phyloP scores from a whole-genome alignment of 2,113 vertebrate species.

The Anarrhichthys ocellatus region DNA sequence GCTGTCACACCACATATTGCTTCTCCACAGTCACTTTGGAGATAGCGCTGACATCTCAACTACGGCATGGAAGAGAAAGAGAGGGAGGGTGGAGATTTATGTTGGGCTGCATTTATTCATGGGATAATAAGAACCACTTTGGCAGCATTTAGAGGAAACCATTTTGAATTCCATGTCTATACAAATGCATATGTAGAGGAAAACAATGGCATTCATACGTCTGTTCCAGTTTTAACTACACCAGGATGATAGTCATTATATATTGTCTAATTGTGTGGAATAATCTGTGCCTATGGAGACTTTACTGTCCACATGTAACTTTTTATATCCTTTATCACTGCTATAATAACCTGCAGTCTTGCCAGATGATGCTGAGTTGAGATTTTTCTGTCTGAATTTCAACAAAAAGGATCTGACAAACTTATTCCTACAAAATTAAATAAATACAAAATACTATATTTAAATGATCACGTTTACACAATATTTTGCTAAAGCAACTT shows the following conservation, averaged over 20 bases:
- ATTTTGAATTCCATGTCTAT: constrained; percentile 48
- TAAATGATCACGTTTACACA: neutral
- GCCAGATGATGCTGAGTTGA: neutral
- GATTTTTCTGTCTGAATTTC: neutral
- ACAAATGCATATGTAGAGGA: constrained; percentile 46
- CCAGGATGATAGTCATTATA: constrained; percentile 19
- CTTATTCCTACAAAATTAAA: neutral
- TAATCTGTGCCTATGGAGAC: constrained; percentile 9
- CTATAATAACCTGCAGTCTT: neutral
- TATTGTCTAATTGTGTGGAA: constrained; percentile 27
- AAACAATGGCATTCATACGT: constrained; percentile 44
- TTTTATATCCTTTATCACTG: constrained; percentile 1
- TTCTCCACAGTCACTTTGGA: constrained; percentile 70
- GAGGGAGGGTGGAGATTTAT: constrained; percentile 30
- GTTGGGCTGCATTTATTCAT: constrained; percentile 58
- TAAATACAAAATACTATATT: neutral
- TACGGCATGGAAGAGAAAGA: constrained; percentile 30
- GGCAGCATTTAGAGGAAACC: constrained; percentile 54
- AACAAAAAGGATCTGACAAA: neutral
- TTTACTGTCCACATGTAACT: neutral
- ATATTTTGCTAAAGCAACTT: neutral
- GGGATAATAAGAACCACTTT: constrained; percentile 59
- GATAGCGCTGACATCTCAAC: constrained; percentile 65
- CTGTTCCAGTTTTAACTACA: constrained; percentile 44
- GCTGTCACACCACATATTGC: constrained; percentile 73